Evolutionary conservation across 1,140 invertebrate species (phyloP), one percentile per base, ranked within the genome.

Genomic region (Mercenaria mercenaria): DNA sequence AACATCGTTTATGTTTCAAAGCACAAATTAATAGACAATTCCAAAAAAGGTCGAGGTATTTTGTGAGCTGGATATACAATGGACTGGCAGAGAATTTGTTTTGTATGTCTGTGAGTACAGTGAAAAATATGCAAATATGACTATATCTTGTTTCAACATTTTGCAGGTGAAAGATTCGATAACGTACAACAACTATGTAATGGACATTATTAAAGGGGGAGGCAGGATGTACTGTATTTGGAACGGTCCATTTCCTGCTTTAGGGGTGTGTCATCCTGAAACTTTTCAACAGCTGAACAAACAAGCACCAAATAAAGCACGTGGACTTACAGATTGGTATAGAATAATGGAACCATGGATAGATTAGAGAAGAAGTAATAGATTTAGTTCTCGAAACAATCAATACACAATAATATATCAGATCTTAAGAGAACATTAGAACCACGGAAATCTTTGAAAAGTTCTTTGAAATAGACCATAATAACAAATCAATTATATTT

Each of bases 321-420:
- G 50, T 29, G 79, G 79, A 6, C 79, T 29, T 11, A 59, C 56
- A 10, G 79, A 81, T 37, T 47, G 79, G 1, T 81, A 81, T 39
- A 29, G 79, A 61, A 59, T 81, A n/a, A 23, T 81, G 15, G 23
- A 32, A 61, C 50, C 47, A 29, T 81, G 79, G 79, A 10, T 81
- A 43, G 79, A 50, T 81, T 23, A 50, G n/a, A 47, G 11, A 26
- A 77, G n/a, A n/a, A 18, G 15, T 13, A 13, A 18, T 39, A 74
- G 15, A 74, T 37, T 37, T 39, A 10, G n/a, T n/a, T n/a, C n/a
- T n/a, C n/a, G n/a, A 26, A 32, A 10, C 10, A 67, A 13, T 32
- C 61, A 32, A 13, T 26, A 26, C 11, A 67, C 11, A 11, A 32
- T 13, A 10, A 67, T 15, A 67, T 67, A 10, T 23, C 26, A 67